Evolutionary conservation across 2,888 invertebrate species (phyloP), one percentile per base, ranked within the genome.

Genomic region (Ormyrus labotus): DNA sequence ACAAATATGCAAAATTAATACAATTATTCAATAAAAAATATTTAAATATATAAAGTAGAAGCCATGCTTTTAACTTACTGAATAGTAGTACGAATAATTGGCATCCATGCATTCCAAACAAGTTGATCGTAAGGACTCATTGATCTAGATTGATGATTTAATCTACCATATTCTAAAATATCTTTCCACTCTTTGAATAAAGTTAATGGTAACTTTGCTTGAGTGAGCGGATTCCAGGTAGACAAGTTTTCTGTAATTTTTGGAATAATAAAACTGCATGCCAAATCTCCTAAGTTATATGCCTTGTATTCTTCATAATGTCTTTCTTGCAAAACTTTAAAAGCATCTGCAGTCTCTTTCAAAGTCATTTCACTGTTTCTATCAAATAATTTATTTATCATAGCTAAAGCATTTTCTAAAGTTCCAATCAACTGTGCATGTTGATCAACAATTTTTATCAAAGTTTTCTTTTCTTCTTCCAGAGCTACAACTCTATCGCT

Each of bases 61-160:
- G 34, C 34, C 4, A 34, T 34, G 19, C 6, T 61, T 45, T 75
- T 34, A 34, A 94, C 94, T 93, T 91, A 95, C 95, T 94, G 93
- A 84, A 95, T 93, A 63, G 95, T 94, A 60, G 92, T 92, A 85
- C 96, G 93, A 82, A 98, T 92, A 80, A 93, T 93, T n/a, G 97
- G 97, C 92, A 98, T 94, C 94, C 97, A 97, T 82, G 96, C 95
- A 88, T 97, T 96, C 97, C 98, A 98, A 84, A 98, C 92, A 79
- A 98, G 92, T 86, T 94, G 94, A 91, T 96, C 96, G 88, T 96
- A 97, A 0, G 96, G 95, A 84, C 93, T 94, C 58, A 93, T 91
- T 6, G 93, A 92, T 84, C 91, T 90, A 84, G 91, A 88, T 82
- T 85, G 91, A 83, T 84, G 86, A 82, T 84, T 89, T 78, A 84